Base-by-base conservation (phyloP, 2,888 invertebrate species). In the Lumbricus terrestris region DNA sequence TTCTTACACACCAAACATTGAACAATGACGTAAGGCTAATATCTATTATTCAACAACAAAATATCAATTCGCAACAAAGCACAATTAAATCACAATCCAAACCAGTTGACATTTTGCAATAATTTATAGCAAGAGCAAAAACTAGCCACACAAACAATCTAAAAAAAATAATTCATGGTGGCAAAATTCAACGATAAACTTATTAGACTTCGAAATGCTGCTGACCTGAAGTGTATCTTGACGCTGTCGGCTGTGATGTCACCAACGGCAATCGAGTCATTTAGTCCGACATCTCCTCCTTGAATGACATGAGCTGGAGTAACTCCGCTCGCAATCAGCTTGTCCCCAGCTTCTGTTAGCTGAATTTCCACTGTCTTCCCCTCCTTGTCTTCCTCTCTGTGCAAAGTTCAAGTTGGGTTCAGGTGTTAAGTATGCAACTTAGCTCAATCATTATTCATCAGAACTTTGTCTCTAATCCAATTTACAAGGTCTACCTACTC, bases 201-300 rank as follows among this genome's bases (percentile, higher is more conserved):
- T 29, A 8, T 69, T 69, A 69, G n/a, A n/a, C n/a, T 47, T 69
- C 13, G 15, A 34, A 35, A 35, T 34, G 23, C 29, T 38, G 69
- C 88, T 88, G n/a, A 90, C 90, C 20, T 82, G 37, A 88, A 82
- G 88, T 90, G 90, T 35, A 82, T 34, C 37, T 90, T 90, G 89
- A 90, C 42, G n/a, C 89, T 89, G 38, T 90, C 90, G 33, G 89
- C 90, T 23, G 89, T 82, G 42, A 90, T 89, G 38, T 90, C 90
- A 69, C 54, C 54, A n/a, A 69, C 0, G 0, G 83, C 90, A 23
- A 88, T 29, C 8, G 90, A 88, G 34, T 90, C 90, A 35, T 90
- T 90, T 88, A 89, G 89, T 38, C 89, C 85, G 33, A 38, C 35
- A 23, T 34, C 85, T 85, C 35, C 85, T 23, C 85, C 85, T 23